phyloP scores from a whole-genome alignment of 1,140 invertebrate species.

The Drosophila hydei region DNA sequence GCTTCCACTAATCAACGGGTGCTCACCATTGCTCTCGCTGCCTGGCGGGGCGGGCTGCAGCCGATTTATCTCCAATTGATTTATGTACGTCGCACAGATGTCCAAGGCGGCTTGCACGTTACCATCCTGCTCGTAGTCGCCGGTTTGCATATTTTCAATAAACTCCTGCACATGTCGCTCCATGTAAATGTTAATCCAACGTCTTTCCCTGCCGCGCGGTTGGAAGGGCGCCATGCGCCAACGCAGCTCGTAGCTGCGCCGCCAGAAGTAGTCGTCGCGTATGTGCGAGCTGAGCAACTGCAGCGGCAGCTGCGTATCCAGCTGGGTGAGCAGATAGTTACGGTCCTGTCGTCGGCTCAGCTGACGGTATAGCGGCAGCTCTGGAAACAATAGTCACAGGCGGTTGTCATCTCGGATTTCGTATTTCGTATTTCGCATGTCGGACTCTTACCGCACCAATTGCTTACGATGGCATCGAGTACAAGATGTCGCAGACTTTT shows the following conservation, averaged over 20 bases:
- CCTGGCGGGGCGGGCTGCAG: conserved; percentile 67
- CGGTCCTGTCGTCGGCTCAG: conserved; percentile 77
- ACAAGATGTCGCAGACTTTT: conserved; percentile 83
- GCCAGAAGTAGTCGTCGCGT: conserved; percentile 84
- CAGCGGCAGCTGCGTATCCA: conserved; percentile 82
- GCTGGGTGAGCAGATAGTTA: conserved; percentile 82
- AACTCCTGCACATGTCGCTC: conserved; percentile 84
- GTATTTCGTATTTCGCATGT: neutral
- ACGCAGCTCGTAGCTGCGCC: conserved; percentile 72
- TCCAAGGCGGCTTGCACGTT: conserved; percentile 74
- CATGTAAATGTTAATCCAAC: conserved; percentile 84
- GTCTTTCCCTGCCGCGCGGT: conserved; percentile 52
- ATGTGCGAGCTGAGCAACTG: conserved; percentile 79
- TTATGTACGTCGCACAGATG: conserved; percentile 79
- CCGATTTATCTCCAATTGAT: conserved; percentile 78
- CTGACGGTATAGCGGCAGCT: conserved; percentile 77
- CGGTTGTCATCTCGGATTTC: conserved; percentile 3
- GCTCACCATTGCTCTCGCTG: conserved; percentile 75
- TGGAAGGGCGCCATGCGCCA: conserved; percentile 74
- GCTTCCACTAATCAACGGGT: neutral
- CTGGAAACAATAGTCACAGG: conserved; percentile 46
- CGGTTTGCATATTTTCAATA: conserved; percentile 83
- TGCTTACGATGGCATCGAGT: conserved; percentile 79
- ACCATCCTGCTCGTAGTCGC: conserved; percentile 83
- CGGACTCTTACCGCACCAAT: conserved; percentile 79